A percentile compares a stretch with the other conserved stretches of the same genome.
phyloP scores from a whole-genome alignment of 2,888 invertebrate genomes.

The Mimachlamys varia region DNA sequence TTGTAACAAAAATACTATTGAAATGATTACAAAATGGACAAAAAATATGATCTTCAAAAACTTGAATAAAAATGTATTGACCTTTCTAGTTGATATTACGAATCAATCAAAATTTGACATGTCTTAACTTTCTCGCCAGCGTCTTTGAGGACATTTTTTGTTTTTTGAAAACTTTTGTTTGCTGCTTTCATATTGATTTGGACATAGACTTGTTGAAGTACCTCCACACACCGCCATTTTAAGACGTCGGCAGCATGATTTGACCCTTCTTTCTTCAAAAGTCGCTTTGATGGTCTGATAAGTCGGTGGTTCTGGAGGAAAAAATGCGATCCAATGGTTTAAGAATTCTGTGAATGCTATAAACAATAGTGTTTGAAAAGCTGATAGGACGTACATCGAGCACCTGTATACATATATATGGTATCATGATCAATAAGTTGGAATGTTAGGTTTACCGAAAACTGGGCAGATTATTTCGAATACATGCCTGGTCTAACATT shows the following conservation, averaged over 20 bases:
- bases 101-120: not conserved
- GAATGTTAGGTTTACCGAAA: no score
- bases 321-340: not conserved
- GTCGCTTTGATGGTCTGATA: constrained; percentile 63
- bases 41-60: no score
- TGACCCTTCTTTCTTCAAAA: constrained; percentile 51
- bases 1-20: no score
- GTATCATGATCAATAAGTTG: no score
- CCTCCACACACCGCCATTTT: constrained; percentile 57
- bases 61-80: no score
- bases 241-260: constrained; percentile 62
- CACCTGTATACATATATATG: no score
- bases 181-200: constrained; percentile 70
- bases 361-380: no score
- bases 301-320: constrained; percentile 70
- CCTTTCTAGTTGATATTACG: no score
- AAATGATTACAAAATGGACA: no score
- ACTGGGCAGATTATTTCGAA: no score
- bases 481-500: no score
- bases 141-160: constrained; percentile 62
- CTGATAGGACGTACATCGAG: no score
- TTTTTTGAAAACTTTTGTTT: constrained; percentile 66
- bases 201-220: constrained; percentile 65
- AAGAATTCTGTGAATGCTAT: not conserved
- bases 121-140: not conserved